A percentile compares a stretch with the other conserved stretches of the same genome.
Conservation (phyloP, 92 coral and sea anemone genomes). For the Pocillopora meandrina region DNA sequence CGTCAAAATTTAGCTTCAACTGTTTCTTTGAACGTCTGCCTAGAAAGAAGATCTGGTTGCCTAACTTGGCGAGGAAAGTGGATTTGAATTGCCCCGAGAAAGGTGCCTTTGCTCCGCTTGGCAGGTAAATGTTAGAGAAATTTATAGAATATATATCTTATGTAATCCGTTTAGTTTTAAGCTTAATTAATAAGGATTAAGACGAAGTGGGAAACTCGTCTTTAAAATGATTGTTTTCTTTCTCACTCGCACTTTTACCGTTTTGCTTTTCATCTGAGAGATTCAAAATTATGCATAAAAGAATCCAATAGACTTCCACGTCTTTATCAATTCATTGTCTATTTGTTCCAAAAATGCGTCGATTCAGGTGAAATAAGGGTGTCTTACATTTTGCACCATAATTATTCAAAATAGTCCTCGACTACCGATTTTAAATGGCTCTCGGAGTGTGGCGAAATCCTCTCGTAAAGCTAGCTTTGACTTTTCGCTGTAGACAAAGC, state of each 20-base stretch:
- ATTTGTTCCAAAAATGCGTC: too few relatives aligned
- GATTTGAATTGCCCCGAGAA: constrained; percentile 5
- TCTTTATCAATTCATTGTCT: too few relatives aligned
- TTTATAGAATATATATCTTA: not conserved
- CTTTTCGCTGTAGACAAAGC: not conserved
- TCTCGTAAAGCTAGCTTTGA: too few relatives aligned
- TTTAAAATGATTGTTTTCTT: not conserved
- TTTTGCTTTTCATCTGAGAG: too few relatives aligned
- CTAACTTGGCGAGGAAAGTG: constrained; percentile 3
- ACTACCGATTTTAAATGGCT: too few relatives aligned
- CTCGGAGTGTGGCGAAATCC: too few relatives aligned
- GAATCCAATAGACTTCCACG: too few relatives aligned
- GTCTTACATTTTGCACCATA: too few relatives aligned
- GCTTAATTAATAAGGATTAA: not conserved
- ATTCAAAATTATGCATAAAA: too few relatives aligned
- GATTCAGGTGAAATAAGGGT: too few relatives aligned
- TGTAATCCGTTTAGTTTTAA: not conserved
- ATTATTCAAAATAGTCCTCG: too few relatives aligned
- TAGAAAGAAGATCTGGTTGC: not conserved
- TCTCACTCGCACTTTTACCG: not conserved
- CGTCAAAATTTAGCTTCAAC: constrained; percentile 4
- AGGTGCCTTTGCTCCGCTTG: not conserved
- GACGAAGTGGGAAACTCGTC: constrained; percentile 5
- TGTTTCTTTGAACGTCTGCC: not conserved
- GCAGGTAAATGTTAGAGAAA: not conserved